Evolutionary conservation across 2,113 vertebrate species (phyloP).

Genomic region (Struthidea cinerea): DNA sequence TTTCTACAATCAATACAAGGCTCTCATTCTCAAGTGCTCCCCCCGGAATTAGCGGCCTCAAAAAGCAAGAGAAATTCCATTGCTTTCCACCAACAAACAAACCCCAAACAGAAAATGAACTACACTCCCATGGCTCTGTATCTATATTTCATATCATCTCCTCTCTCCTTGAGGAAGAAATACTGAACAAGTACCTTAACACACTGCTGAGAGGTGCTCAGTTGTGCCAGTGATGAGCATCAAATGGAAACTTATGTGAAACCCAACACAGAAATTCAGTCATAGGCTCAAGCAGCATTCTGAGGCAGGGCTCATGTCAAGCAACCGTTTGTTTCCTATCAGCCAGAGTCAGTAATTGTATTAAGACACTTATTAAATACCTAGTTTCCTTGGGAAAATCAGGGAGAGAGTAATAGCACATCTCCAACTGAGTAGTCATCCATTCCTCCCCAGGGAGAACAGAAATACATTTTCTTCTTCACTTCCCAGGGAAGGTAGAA

Average conservation of each 20-base stretch:
- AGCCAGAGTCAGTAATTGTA: not conserved
- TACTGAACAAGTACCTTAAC: not conserved
- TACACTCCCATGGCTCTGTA: not conserved
- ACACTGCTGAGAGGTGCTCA: not conserved
- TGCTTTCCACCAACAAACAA: not conserved
- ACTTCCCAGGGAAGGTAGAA: not conserved
- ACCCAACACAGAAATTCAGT: not conserved
- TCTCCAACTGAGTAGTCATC: not conserved
- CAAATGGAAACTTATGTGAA: not conserved
- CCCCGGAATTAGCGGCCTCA: not conserved
- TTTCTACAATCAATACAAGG: not conserved
- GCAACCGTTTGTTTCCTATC: not conserved
- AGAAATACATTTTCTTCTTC: not conserved
- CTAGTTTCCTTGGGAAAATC: not conserved
- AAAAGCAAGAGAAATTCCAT: not conserved
- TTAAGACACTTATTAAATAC: not conserved
- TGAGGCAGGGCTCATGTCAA: not conserved
- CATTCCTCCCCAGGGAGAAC: not conserved
- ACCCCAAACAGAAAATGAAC: accelerated
- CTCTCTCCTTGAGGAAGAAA: not conserved
- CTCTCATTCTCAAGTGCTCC: not conserved
- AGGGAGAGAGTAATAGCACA: not conserved
- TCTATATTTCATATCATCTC: not conserved
- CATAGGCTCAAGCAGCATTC: not conserved
- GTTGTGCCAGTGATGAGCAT: not conserved